phyloP scores from a whole-genome alignment of 2,888 invertebrate genomes.

The Hirtodrosophila confusa region DNA sequence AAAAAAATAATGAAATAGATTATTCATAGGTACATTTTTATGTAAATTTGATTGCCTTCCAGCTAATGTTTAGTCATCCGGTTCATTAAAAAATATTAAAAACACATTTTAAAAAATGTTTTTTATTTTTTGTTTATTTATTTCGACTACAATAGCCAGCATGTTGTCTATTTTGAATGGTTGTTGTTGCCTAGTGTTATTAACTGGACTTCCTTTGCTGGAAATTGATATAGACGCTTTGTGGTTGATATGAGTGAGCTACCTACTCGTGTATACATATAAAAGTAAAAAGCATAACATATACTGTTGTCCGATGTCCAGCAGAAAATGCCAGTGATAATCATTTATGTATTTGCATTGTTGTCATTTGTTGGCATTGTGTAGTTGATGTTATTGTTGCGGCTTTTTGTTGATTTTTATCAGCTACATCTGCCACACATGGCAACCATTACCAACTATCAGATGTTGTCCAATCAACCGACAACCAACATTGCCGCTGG shows the following conservation, averaged over 20 bases:
- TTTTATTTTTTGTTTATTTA: no score
- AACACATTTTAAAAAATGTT: no score
- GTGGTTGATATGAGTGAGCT: constrained; percentile 5
- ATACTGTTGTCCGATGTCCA: constrained; percentile 21
- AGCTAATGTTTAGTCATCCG: no score
- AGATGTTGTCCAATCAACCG: constrained; percentile 32
- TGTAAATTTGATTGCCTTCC: no score
- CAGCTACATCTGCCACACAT: constrained; percentile 40
- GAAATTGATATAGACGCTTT: constrained; percentile 23
- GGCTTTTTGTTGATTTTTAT: constrained; percentile 59
- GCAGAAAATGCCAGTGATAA: constrained; percentile 34
- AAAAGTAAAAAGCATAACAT: constrained; percentile 15
- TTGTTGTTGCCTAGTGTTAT: no score
- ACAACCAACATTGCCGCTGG: constrained; percentile 22
- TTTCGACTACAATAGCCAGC: no score
- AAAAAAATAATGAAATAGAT: no score
- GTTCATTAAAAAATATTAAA: no score
- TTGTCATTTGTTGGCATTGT: constrained; percentile 39
- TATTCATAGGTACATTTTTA: no score
- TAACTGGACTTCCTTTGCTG: neutral
- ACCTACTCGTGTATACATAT: neutral
- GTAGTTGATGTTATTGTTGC: constrained; percentile 50
- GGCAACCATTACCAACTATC: constrained; percentile 38
- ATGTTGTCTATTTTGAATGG: no score
- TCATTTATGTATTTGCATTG: constrained; percentile 55